phyloP scores from a whole-genome alignment of 1,140 invertebrate genomes.

The Odontomachus brunneus region DNA sequence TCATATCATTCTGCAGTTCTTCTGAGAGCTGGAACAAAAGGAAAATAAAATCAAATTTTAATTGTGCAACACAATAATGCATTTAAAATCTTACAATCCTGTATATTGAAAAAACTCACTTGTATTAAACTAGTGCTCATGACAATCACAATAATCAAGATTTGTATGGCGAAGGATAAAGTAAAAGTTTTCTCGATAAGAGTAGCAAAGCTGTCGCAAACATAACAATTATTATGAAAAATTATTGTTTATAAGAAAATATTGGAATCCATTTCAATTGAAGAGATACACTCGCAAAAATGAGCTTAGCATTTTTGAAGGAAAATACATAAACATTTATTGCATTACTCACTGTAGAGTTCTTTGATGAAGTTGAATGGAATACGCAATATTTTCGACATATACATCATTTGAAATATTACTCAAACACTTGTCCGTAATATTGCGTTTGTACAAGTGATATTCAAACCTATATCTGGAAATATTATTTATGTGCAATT shows the following conservation, averaged over 20 bases:
- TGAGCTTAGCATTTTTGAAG: too few species aligned
- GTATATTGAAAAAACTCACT: slow-evolving; percentile 18
- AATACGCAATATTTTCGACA: slow-evolving; percentile 32
- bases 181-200: slow-evolving; percentile 28
- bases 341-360: too few species aligned
- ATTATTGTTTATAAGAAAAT: background rate
- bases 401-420: background rate
- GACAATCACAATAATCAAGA: background rate
- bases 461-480: slow-evolving; percentile 31
- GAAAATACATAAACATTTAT: background rate
- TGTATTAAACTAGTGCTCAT: too few species aligned
- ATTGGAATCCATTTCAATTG: background rate
- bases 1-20: too few species aligned
- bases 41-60: too few species aligned
- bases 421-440: background rate
- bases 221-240: background rate
- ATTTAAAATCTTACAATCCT: too few species aligned
- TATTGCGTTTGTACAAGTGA: background rate
- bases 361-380: slow-evolving; percentile 11
- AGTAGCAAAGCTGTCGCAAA: too few species aligned
- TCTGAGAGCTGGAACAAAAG: too few species aligned
- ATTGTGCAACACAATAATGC: too few species aligned
- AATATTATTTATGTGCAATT: background rate
- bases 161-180: slow-evolving; percentile 10
- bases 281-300: too few species aligned